Conservation (phyloP, 2,797 vertebrate genomes). For the Chaetophractus vellerosus region DNA sequence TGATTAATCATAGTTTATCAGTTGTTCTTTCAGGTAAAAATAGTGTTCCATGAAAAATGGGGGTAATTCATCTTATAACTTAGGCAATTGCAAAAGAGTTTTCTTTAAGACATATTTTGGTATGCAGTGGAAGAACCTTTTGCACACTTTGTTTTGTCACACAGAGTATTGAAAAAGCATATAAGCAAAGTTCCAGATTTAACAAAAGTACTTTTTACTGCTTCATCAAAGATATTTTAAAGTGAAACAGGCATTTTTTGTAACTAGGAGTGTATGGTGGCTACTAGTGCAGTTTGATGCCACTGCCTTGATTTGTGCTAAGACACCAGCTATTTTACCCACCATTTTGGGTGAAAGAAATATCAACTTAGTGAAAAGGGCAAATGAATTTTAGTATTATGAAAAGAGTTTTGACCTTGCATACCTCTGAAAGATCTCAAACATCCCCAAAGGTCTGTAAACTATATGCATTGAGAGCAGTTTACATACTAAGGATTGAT, state of each 20-base stretch:
- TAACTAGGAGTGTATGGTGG: neutral
- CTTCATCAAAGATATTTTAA: too few species aligned
- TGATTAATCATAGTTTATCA: neutral
- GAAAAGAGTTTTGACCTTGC: neutral
- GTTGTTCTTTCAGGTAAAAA: neutral
- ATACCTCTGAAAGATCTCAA: neutral
- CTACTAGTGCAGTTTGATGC: neutral
- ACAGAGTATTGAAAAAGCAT: neutral
- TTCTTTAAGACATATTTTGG: neutral
- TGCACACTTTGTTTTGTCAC: neutral
- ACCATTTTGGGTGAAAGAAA: too few species aligned
- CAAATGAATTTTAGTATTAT: neutral
- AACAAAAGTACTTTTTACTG: neutral
- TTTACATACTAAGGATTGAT: neutral
- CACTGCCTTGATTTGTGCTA: neutral
- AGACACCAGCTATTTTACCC: neutral
- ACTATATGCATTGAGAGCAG: too few species aligned
- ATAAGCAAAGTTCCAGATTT: neutral
- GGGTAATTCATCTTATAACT: neutral
- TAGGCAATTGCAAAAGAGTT: neutral
- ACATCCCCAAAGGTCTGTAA: neutral
- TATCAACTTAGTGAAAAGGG: neutral
- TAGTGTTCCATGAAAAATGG: neutral
- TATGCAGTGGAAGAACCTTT: neutral
- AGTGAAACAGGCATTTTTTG: neutral